Percentiles rank a stretch among this genome's conserved stretches.
These are phyloP conservation scores for Forbesichthys papilliferus DNA, from an alignment of 2,113 vertebrate species.

Conservation along the genomic window DNA sequence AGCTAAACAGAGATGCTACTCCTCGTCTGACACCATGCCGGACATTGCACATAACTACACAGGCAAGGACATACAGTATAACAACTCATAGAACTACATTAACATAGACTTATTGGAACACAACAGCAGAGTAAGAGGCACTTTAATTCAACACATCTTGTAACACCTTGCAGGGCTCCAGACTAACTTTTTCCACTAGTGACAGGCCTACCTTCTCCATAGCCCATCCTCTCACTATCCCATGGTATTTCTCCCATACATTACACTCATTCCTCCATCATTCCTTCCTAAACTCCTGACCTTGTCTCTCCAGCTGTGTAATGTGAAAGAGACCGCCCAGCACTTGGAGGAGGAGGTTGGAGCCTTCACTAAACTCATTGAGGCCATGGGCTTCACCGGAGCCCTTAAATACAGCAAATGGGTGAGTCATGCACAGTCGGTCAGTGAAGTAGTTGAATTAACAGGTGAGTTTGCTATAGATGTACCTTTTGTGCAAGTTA, in stretches of 20 bases:
- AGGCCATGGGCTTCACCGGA: conserved; percentile 96
- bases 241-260: not conserved
- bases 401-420: conserved; percentile 97
- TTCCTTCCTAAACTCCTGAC: not conserved
- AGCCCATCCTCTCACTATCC: not conserved
- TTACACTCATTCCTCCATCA: not conserved
- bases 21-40: conserved; percentile 42
- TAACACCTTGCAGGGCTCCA: too few species aligned
- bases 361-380: conserved; percentile 90
- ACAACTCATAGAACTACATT: not conserved
- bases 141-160: too few species aligned
- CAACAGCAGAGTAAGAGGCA: not conserved
- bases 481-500: not conserved
- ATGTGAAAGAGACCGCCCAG: conserved; percentile 81
- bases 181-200: too few species aligned
- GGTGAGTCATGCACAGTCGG: conserved; percentile 76
- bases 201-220: not conserved
- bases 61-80: conserved; percentile 68
- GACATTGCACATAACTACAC: conserved; percentile 67
- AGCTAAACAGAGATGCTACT: conserved; percentile 53
- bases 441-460: not conserved
- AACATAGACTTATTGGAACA: not conserved
- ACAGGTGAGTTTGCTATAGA: not conserved
- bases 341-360: conserved; percentile 88
- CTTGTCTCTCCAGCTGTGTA: conserved; percentile 67